Evolutionary conservation across 2,888 invertebrate species (phyloP).

Genomic region (Siphlonurus alternatus): DNA sequence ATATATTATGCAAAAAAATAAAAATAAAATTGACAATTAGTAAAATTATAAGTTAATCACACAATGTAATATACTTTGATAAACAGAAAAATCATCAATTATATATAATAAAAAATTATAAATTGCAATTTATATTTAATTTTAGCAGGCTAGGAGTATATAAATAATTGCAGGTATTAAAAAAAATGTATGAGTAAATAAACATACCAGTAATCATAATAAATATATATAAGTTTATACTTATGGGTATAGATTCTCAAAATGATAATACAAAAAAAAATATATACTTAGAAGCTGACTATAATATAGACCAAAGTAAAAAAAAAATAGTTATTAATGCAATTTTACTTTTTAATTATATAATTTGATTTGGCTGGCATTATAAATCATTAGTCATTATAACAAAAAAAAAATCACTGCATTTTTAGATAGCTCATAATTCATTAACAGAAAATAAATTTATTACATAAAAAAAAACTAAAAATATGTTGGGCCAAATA

Average conservation of each 20-base stretch:
- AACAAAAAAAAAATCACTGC: not conserved
- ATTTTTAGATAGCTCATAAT: too few relatives aligned
- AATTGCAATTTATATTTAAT: not conserved
- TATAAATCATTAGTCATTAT: not conserved
- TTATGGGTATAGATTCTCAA: not conserved
- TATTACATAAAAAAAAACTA: not conserved
- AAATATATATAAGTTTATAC: not conserved
- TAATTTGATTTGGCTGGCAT: not conserved
- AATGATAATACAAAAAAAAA: not conserved
- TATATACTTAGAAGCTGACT: not conserved
- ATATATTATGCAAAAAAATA: not conserved
- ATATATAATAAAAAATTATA: not conserved
- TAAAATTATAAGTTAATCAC: too few relatives aligned
- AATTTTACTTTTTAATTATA: not conserved
- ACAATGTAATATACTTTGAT: too few relatives aligned
- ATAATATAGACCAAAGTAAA: not conserved
- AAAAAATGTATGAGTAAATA: not conserved
- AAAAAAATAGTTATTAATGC: not conserved
- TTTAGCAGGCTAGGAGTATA: not conserved
- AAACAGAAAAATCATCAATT: not conserved
- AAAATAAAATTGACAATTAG: not conserved
- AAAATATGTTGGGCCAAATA: not conserved
- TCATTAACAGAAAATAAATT: too few relatives aligned
- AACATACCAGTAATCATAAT: not conserved
- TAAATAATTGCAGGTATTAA: not conserved